These are phyloP conservation scores for Chamaea fasciata DNA, from an alignment of 2,113 vertebrate genomes.

Conservation along the genomic window DNA sequence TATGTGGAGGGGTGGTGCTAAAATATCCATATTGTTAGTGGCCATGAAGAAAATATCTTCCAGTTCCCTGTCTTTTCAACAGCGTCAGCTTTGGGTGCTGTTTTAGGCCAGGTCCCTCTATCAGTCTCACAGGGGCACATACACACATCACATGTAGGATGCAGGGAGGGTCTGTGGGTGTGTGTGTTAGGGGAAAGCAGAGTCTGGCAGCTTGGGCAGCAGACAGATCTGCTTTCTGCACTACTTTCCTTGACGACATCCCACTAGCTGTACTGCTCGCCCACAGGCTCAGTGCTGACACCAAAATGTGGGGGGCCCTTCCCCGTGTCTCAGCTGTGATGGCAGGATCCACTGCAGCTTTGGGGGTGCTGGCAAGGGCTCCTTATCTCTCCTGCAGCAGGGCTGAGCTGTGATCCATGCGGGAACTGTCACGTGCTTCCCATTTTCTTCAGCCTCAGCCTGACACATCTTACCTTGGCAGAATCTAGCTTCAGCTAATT, in stretches of 20 bases:
- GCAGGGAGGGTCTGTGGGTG: neutral
- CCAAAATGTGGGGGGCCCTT: neutral
- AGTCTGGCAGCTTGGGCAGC: neutral
- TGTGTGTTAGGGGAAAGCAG: neutral
- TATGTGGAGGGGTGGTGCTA: neutral
- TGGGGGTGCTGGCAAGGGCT: neutral
- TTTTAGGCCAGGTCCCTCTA: neutral
- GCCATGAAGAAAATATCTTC: neutral
- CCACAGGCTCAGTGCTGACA: neutral
- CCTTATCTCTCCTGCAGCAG: neutral
- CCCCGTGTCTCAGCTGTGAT: neutral
- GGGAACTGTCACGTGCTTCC: neutral
- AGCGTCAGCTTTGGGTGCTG: neutral
- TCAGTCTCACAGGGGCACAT: neutral
- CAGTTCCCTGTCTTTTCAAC: neutral
- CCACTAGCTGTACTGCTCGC: neutral
- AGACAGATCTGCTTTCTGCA: neutral
- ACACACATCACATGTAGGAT: fast-evolving
- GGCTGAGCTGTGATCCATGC: neutral
- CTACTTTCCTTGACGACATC: neutral
- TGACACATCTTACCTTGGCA: neutral
- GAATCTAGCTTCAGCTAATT: neutral
- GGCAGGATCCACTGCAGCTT: neutral
- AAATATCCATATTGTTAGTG: neutral
- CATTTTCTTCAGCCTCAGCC: neutral